Base-by-base conservation (phyloP, 2,888 invertebrate species). In the Sinopyrophorus schimmeli region DNA sequence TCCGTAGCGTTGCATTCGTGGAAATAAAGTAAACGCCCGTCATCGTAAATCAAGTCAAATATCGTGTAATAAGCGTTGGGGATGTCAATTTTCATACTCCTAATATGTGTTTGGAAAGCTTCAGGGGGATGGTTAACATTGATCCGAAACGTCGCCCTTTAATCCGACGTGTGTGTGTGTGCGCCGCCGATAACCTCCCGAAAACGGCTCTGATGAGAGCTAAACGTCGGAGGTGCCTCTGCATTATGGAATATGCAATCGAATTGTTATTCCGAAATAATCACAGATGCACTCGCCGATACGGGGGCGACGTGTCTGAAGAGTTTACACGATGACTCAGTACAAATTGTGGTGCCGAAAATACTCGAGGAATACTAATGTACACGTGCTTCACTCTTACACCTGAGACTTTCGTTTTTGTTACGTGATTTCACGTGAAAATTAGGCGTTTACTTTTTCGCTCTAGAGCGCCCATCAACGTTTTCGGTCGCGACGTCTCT, bases 1-100 rank as follows among this genome's bases (percentile, higher is more conserved):
- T 53, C 53, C 53, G 43, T n/a, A n/a, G n/a, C n/a, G n/a, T 46
- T 49, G 44, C 43, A 43, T 46, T 51, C 31, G 23, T 20, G 42
- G 49, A 43, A 26, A 43, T 27, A 43, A 41, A 41, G 37, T 43
- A 43, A 49, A 43, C 43, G 42, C 42, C 38, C 32, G 38, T 39
- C 32, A 31, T 32, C 49, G 42, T 49, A 49, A 49, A 49, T 49
- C 49, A 42, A 30, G 39, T 34, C 32, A 16, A 47, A 38, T 37
- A 43, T 39, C 49, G 15, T 42, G 38, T 34, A 49, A 43, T 43
- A 42, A 43, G 32, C 38, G 28, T 43, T 18, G 20, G 40, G 21
- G 32, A 40, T 28, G 43, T 49, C 32, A 42, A 48, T 48, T 40
- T 42, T 41, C 27, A 38, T 37, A 30, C 28, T 39, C 48, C 31